A percentile compares a stretch with the other conserved stretches of the same genome.
Conservation (phyloP, 2,113 vertebrate genomes). For the Empidonax alnorum region DNA sequence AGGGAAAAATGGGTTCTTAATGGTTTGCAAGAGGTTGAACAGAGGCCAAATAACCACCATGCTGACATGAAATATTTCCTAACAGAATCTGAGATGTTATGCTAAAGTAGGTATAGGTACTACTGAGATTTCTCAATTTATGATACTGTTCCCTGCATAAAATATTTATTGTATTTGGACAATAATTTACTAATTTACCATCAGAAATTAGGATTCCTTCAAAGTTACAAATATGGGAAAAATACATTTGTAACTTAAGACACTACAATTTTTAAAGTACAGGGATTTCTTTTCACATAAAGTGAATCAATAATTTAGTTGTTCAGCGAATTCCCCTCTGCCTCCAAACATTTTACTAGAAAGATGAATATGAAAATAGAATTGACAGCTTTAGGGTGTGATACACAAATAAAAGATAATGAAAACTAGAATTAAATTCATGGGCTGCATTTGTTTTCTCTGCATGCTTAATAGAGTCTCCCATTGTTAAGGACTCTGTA, state of each 20-base stretch:
- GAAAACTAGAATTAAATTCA: constrained; percentile 73
- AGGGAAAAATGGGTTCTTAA: not conserved
- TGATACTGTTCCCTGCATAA: not conserved
- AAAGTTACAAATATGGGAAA: constrained; percentile 21
- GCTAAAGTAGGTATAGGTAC: constrained; percentile 6
- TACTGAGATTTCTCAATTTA: constrained; percentile 42
- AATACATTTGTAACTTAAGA: constrained; percentile 13
- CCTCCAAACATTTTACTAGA: constrained; percentile 34
- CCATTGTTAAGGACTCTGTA: constrained; percentile 66
- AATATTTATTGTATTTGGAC: constrained; percentile 50
- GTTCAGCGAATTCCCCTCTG: constrained; percentile 37
- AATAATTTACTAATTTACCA: constrained; percentile 49
- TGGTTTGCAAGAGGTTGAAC: constrained; percentile 2
- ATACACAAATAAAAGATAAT: constrained; percentile 72
- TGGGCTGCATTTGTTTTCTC: constrained; percentile 67
- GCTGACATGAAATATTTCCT: constrained; percentile 31
- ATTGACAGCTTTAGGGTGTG: constrained; percentile 71
- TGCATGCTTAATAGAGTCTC: constrained; percentile 60
- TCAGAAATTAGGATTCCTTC: constrained; percentile 7
- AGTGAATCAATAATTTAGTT: constrained; percentile 62
- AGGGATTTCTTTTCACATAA: constrained; percentile 42
- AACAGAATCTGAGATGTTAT: constrained; percentile 1
- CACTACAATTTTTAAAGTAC: constrained; percentile 59
- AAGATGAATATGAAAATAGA: constrained; percentile 62
- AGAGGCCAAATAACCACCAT: constrained; percentile 17